Conservation (phyloP, 2,888 invertebrate genomes). For the Acrobasis repandana region DNA sequence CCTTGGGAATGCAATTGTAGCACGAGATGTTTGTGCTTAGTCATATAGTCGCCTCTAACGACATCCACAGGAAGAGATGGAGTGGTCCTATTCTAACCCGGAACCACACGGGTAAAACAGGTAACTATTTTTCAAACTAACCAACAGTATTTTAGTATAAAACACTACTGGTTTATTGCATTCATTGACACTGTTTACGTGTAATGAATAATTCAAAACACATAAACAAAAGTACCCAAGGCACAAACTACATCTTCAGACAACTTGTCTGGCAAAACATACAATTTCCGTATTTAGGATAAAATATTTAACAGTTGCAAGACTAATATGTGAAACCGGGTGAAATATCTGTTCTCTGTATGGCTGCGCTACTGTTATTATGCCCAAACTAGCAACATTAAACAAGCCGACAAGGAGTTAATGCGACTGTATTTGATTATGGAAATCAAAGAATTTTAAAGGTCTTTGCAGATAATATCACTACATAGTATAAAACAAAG, state of each 20-base stretch:
- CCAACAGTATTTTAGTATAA: too few species aligned
- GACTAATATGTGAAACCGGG: not conserved
- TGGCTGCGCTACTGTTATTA: not conserved
- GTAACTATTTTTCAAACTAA: too few species aligned
- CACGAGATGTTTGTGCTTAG: too few species aligned
- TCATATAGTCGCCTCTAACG: too few species aligned
- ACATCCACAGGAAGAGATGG: too few species aligned
- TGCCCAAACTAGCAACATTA: not conserved
- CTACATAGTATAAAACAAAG: too few species aligned
- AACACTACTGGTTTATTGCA: too few species aligned
- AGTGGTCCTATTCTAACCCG: too few species aligned
- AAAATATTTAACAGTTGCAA: slow-evolving; percentile 3
- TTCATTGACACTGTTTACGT: not conserved
- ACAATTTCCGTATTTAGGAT: not conserved
- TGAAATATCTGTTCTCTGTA: not conserved
- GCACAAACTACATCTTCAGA: not conserved
- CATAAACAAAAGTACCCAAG: not conserved
- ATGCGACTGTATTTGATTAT: not conserved
- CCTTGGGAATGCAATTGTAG: too few species aligned
- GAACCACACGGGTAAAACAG: too few species aligned
- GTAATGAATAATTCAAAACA: not conserved
- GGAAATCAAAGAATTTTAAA: slow-evolving; percentile 1
- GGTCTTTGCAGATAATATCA: not conserved
- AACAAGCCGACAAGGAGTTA: not conserved
- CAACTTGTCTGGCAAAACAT: not conserved